Base-by-base conservation (phyloP, 2,113 vertebrate species). In the Hassar affinis region DNA sequence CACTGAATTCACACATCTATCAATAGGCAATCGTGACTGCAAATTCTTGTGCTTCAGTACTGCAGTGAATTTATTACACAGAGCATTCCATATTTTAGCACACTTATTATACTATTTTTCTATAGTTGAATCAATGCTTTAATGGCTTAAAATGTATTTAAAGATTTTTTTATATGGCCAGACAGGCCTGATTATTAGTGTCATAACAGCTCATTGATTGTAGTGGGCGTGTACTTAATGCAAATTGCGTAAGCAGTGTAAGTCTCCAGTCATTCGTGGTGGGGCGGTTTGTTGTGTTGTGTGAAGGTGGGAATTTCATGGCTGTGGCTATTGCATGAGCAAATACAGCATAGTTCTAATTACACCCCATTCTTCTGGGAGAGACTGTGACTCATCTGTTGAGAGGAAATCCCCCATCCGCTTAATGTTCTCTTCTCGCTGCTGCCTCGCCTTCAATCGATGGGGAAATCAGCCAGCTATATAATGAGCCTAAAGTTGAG, bases 401-500 rank as follows among this genome's bases (percentile, higher is more conserved):
- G 87, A 85, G 69, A 82, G 85, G 87, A 88, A 85, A 86, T 84
- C 84, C 84, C 81, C 79, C 77, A 80, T 68, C 82, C 78, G 54
- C 47, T 75, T 84, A 86, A 79, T 84, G 81, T 85, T 84, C 79
- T 81, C 68, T 64, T 76, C 69, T 78, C 71, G 33, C 69, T 61
- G 74, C 82, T 83, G 52, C 79, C 79, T 69, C 84, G 78, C 75
- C 69, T 56, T n/a, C 76, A 78, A 89, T 91, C 85, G 38, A 91
- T 88, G 81, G 45, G 68, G 74, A 80, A 87, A 87, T 83, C 87
- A 87, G 85, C 80, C 86, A 82, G 57, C 84, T 27, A 74, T 88
- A 88, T 86, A 89, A 90, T 81, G 83, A 90, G 85, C 74, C 81
- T 64, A 22, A 86, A 86, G 85, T 88, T 88, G 79, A 82, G 78